Evolutionary conservation across 1,140 invertebrate species (phyloP).

Genomic region (Proctacanthus coquilletti): DNA sequence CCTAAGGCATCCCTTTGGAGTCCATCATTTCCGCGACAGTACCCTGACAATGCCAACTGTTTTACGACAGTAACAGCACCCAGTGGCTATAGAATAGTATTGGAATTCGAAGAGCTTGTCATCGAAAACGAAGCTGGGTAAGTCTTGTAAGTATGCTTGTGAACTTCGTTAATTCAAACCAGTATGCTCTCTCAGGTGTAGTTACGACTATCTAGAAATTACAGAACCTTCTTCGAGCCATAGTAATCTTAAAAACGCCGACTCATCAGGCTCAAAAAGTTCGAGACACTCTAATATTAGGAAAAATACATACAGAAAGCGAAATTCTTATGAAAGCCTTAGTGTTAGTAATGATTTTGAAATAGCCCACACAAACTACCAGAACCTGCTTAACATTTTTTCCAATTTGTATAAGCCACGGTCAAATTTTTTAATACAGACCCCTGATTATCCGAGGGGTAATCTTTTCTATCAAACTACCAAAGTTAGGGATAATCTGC

Average conservation of each 20-base stretch:
- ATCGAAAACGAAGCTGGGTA: conserved; percentile 53
- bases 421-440: conserved; percentile 21
- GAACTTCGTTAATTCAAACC: background rate
- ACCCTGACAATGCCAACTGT: conserved; percentile 53
- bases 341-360: conserved; percentile 10
- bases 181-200: conserved; percentile 37
- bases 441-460: conserved; percentile 21
- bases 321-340: conserved; percentile 10
- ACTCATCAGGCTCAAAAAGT: too few species aligned
- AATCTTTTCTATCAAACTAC: conserved; percentile 9
- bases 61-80: conserved; percentile 40
- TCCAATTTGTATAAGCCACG: conserved; percentile 11
- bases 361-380: conserved; percentile 10
- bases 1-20: conserved; percentile 42
- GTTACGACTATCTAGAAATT: conserved; percentile 54
- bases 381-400: conserved; percentile 10
- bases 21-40: conserved; percentile 50
- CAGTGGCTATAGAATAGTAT: conserved; percentile 38
- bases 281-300: conserved; percentile 5
- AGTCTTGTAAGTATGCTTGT: conserved; percentile 22
- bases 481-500: conserved; percentile 11
- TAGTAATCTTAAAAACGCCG: conserved; percentile 5
- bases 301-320: conserved; percentile 8
- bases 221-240: conserved; percentile 25
- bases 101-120: conserved; percentile 52